Evolutionary conservation across 2,113 vertebrate genomes (phyloP).

Genomic region (Callocephalon fimbriatum): DNA sequence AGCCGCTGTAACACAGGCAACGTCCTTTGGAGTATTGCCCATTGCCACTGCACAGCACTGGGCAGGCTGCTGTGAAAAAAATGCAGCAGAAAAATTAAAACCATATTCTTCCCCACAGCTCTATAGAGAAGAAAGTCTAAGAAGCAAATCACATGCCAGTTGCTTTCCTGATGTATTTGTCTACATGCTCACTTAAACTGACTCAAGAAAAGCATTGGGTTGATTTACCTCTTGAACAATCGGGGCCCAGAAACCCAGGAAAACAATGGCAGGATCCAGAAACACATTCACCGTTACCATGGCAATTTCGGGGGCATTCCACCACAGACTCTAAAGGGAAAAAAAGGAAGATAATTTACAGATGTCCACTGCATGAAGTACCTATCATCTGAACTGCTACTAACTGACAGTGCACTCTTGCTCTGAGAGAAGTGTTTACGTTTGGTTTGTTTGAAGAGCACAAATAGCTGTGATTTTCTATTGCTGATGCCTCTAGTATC

Average conservation of each 20-base stretch:
- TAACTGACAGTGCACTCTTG: not conserved
- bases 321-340: slow-evolving; percentile 89
- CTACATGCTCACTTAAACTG: not conserved
- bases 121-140: not conserved
- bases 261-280: slow-evolving; percentile 98
- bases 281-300: slow-evolving; percentile 96
- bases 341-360: slow-evolving; percentile 32
- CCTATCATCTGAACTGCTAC: not conserved
- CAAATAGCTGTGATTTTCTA: not conserved
- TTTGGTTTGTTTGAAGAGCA: not conserved
- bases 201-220: slow-evolving; percentile 18
- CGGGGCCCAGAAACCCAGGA: slow-evolving; percentile 94
- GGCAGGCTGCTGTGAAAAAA: slow-evolving; percentile 89
- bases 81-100: slow-evolving; percentile 51
- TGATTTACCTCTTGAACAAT: slow-evolving; percentile 94
- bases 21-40: slow-evolving; percentile 97
- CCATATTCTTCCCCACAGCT: not conserved
- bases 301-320: slow-evolving; percentile 96
- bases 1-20: slow-evolving; percentile 96
- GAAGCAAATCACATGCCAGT: not conserved
- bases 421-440: not conserved
- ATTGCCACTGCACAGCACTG: slow-evolving; percentile 93
- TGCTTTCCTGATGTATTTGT: not conserved
- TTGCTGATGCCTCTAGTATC: not conserved
- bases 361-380: not conserved